A percentile compares a stretch with the other conserved stretches of the same genome.
Evolutionary conservation across 2,113 vertebrate species (phyloP).

Genomic region (Heterotilapia buettikoferi): DNA sequence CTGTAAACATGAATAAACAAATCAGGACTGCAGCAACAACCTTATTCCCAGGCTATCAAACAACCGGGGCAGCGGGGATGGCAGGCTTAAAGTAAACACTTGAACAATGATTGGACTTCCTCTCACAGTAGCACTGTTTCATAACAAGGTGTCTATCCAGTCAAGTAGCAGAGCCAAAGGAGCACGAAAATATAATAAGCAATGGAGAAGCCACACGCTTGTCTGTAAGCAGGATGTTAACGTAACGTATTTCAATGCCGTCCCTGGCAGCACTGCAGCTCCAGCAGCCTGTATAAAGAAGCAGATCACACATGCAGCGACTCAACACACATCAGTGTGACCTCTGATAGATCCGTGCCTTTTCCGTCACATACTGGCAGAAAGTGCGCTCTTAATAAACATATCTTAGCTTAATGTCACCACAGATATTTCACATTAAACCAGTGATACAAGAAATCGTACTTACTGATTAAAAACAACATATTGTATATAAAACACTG

Average conservation of each 20-base stretch:
- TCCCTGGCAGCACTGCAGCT: background rate
- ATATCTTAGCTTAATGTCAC: background rate
- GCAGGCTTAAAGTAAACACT: constrained; percentile 54
- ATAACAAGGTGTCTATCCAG: background rate
- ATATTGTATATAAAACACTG: background rate
- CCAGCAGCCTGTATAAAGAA: background rate
- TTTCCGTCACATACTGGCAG: background rate
- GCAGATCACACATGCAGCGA: background rate
- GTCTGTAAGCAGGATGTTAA: constrained; percentile 24
- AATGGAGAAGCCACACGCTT: background rate
- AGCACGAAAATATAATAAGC: constrained; percentile 5
- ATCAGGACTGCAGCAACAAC: constrained; percentile 19
- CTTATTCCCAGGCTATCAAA: constrained; percentile 26
- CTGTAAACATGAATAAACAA: constrained; percentile 48
- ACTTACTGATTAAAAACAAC: background rate
- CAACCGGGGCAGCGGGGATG: background rate
- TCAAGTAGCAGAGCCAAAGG: background rate
- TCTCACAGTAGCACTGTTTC: constrained; percentile 4
- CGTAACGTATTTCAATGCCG: background rate
- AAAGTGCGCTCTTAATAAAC: background rate
- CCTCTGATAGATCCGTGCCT: background rate
- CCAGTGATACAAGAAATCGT: background rate
- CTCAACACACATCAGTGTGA: background rate
- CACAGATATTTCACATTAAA: background rate
- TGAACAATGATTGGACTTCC: constrained; percentile 40